A percentile compares a stretch with the other conserved stretches of the same genome.
These are phyloP conservation scores for Coryphaenoides rupestris DNA, from an alignment of 2,113 vertebrate genomes.

Conservation along the genomic window DNA sequence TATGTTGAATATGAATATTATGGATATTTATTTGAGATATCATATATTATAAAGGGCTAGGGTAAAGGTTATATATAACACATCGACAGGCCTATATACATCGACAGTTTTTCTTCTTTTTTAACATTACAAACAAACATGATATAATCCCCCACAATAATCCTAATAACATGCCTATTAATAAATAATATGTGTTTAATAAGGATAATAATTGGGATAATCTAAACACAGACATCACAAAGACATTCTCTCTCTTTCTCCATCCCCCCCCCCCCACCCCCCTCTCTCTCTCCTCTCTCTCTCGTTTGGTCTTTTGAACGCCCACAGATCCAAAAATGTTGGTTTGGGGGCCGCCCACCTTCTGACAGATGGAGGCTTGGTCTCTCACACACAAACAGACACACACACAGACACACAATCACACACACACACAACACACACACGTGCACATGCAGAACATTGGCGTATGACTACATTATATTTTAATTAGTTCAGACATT, in stretches of 20 bases:
- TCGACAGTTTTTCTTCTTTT: too few species aligned
- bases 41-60: too few species aligned
- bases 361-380: conserved; percentile 66
- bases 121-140: too few species aligned
- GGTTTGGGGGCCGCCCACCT: conserved; percentile 63
- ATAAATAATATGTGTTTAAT: too few species aligned
- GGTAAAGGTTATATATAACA: too few species aligned
- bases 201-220: too few species aligned
- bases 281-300: not conserved
- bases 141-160: too few species aligned
- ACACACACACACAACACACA: conserved; percentile 5
- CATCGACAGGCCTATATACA: too few species aligned
- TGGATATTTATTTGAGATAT: too few species aligned
- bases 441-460: conserved; percentile 6
- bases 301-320: conserved; percentile 64
- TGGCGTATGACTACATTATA: not conserved
- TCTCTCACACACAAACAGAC: conserved; percentile 16
- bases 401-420: conserved; percentile 12
- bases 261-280: not conserved
- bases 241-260: not conserved
- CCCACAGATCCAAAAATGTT: conserved; percentile 71
- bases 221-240: too few species aligned
- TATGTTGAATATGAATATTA: too few species aligned
- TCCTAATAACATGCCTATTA: too few species aligned
- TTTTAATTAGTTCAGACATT: not conserved